A percentile compares a stretch with the other conserved stretches of the same genome.
These are phyloP conservation scores for Urechis unicinctus DNA, from an alignment of 2,888 invertebrate genomes.

Conservation along the genomic window DNA sequence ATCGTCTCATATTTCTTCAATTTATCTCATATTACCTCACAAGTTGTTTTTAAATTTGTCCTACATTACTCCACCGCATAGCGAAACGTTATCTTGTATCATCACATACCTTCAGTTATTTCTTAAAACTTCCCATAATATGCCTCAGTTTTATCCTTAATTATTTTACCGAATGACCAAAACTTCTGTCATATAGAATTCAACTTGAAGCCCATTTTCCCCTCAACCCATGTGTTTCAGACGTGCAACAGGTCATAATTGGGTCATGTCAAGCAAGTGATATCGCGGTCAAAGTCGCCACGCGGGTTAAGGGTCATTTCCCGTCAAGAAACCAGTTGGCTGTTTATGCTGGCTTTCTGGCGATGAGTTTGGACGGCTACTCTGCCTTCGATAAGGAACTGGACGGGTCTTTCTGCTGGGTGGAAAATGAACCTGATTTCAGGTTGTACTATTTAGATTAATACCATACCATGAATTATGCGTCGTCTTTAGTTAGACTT, in stretches of 20 bases:
- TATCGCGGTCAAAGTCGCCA: conserved; percentile 38
- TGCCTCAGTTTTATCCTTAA: background rate
- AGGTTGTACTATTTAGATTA: conserved; percentile 21
- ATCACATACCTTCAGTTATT: no score
- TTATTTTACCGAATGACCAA: background rate
- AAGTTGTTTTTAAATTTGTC: no score
- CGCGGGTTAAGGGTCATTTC: conserved; percentile 41
- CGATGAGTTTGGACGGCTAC: conserved; percentile 32
- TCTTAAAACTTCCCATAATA: no score
- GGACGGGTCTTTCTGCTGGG: conserved; percentile 26
- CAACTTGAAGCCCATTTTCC: no score
- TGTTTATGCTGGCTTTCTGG: conserved; percentile 42
- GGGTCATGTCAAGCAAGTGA: conserved; percentile 33
- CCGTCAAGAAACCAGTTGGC: conserved; percentile 31
- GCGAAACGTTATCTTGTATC: no score
- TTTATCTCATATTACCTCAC: no score
- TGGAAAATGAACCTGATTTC: conserved; percentile 35
- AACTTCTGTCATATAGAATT: no score
- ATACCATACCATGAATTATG: background rate
- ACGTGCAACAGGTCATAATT: conserved; percentile 28
- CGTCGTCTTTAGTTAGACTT: background rate
- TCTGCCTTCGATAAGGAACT: conserved; percentile 15
- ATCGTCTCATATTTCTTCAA: no score
- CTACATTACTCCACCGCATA: no score
- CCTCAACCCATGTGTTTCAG: no score